These are phyloP conservation scores for Paracanthobrama guichenoti DNA, from an alignment of 2,113 vertebrate species.

Conservation along the genomic window DNA sequence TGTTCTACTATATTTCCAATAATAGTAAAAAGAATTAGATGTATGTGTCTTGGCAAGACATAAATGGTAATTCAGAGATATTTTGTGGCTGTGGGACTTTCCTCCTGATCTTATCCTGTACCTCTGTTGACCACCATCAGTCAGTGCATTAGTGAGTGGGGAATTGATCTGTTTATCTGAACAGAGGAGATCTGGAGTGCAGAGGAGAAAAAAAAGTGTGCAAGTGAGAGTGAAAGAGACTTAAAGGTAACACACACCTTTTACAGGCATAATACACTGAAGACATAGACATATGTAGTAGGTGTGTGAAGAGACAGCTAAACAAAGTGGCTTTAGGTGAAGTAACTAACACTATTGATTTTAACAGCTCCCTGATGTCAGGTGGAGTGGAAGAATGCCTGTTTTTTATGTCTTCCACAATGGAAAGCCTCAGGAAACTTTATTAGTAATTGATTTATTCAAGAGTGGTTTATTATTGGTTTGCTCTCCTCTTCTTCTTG, in stretches of 20 bases:
- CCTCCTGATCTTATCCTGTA: not conserved
- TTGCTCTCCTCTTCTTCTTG: not conserved
- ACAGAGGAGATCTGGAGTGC: not conserved
- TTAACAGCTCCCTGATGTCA: not conserved
- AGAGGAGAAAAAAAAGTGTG: not conserved
- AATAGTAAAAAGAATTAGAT: not conserved
- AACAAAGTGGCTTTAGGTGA: not conserved
- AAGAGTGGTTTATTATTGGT: not conserved
- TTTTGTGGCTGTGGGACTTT: not conserved
- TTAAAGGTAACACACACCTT: not conserved
- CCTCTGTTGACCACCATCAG: not conserved
- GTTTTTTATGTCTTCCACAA: conserved; percentile 16
- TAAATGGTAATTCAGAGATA: not conserved
- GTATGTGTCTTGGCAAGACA: not conserved
- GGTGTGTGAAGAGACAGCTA: not conserved
- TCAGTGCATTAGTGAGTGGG: not conserved
- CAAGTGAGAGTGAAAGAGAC: not conserved
- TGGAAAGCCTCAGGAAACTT: not conserved
- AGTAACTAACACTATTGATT: not conserved
- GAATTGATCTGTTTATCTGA: conserved; percentile 11
- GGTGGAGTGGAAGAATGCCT: not conserved
- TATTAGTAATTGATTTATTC: conserved; percentile 11
- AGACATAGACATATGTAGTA: not conserved
- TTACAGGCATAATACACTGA: not conserved
- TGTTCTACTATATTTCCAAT: not conserved